Conservation (phyloP, 1,140 invertebrate species). For the Tribolium castaneum region DNA sequence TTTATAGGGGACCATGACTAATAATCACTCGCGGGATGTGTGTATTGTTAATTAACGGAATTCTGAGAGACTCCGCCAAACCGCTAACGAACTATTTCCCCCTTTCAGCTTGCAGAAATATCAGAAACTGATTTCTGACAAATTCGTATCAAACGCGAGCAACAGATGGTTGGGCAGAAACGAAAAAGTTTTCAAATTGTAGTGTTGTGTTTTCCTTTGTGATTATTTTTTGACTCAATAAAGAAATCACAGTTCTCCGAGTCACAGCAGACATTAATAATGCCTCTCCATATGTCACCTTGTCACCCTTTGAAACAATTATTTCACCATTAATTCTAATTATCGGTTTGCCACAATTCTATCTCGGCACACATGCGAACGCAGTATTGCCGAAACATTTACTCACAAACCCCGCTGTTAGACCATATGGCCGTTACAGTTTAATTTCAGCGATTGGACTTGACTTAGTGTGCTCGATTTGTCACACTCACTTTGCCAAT, state of each 20-base stretch:
- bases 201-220: too few relatives aligned
- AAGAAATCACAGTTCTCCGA: background rate
- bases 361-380: conserved; percentile 18
- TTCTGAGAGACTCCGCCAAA: conserved; percentile 22
- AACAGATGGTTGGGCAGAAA: background rate
- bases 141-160: background rate
- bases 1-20: conserved; percentile 42
- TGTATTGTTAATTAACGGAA: conserved; percentile 46
- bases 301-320: conserved; percentile 32
- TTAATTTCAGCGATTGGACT: conserved; percentile 42
- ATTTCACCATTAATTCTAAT: conserved; percentile 30
- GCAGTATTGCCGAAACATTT: conserved; percentile 4
- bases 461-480: conserved; percentile 44
- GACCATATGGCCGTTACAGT: conserved; percentile 42
- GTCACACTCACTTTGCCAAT: conserved; percentile 51
- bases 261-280: background rate
- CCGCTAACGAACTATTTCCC: conserved; percentile 20
- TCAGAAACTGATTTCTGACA: background rate
- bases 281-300: conserved; percentile 11
- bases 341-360: conserved; percentile 17
- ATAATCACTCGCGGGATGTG: conserved; percentile 39
- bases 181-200: background rate
- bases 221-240: background rate
- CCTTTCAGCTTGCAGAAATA: background rate
- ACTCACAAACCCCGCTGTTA: conserved; percentile 24